Evolutionary conservation across 1,140 invertebrate species (phyloP).

Genomic region (Drosophila funebris): DNA sequence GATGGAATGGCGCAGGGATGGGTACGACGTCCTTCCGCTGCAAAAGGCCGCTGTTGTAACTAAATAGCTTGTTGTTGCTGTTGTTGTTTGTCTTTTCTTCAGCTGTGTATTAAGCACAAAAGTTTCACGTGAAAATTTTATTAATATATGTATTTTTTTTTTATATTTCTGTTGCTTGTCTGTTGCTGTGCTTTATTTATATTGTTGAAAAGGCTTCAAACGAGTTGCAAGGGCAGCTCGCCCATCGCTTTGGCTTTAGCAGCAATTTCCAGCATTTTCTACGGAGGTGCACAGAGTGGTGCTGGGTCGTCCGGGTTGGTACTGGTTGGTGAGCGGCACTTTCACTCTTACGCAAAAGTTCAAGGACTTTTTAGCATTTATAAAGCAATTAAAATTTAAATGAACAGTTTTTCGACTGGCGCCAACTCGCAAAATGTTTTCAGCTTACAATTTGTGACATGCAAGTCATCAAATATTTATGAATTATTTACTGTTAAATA

Average conservation of each 20-base stretch:
- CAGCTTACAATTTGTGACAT: conserved; percentile 71
- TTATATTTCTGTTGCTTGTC: conserved; percentile 10
- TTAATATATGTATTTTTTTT: conserved; percentile 62
- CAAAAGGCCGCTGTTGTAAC: conserved; percentile 58
- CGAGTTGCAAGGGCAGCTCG: conserved; percentile 74
- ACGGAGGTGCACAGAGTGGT: background rate
- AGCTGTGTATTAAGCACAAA: conserved; percentile 35
- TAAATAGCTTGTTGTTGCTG: conserved; percentile 69
- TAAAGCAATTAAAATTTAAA: conserved; percentile 84
- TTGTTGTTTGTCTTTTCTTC: conserved; percentile 60
- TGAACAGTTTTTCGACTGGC: conserved; percentile 68
- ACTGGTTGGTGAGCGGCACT: conserved; percentile 29
- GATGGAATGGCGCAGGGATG: conserved; percentile 28
- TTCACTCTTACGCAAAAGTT: conserved; percentile 75
- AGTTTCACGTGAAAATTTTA: conserved; percentile 78
- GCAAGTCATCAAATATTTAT: conserved; percentile 77
- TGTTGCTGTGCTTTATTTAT: background rate
- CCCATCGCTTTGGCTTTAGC: conserved; percentile 23
- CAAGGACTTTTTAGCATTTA: conserved; percentile 83
- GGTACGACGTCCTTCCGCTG: conserved; percentile 62
- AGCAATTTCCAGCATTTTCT: conserved; percentile 50
- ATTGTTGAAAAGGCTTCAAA: conserved; percentile 70
- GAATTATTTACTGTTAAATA: conserved; percentile 71
- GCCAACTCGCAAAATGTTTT: conserved; percentile 34
- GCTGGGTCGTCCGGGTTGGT: too few relatives aligned